phyloP scores from a whole-genome alignment of 2,888 invertebrate species.

The Isotomurus palustris region DNA sequence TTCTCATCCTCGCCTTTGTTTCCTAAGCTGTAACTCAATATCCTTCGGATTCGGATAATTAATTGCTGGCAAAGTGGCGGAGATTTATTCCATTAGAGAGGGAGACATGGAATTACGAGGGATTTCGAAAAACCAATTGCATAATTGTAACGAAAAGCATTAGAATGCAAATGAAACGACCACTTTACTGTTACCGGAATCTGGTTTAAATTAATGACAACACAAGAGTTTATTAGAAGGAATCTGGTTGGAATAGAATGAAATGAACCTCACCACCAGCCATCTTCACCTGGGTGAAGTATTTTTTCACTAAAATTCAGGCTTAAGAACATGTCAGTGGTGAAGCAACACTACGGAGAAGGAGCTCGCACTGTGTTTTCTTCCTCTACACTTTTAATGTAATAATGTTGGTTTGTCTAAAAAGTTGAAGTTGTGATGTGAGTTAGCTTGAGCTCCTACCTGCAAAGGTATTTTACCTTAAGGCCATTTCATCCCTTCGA shows the following conservation, averaged over 20 bases:
- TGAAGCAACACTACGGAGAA: too few relatives aligned
- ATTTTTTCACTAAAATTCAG: not conserved
- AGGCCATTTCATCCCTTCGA: conserved; percentile 43
- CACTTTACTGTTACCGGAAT: conserved; percentile 9
- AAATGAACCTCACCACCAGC: not conserved
- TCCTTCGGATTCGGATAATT: too few relatives aligned
- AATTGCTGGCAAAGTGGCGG: too few relatives aligned
- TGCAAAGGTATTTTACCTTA: conserved; percentile 45
- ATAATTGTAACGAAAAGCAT: too few relatives aligned
- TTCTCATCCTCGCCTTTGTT: too few relatives aligned
- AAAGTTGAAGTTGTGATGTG: conserved; percentile 15
- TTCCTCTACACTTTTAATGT: conserved; percentile 3
- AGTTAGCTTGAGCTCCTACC: conserved; percentile 35
- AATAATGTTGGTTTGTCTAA: conserved; percentile 13
- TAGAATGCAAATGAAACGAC: too few relatives aligned
- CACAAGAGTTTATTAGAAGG: not conserved
- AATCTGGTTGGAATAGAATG: not conserved
- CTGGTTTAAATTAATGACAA: conserved; percentile 8
- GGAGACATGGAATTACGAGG: too few relatives aligned
- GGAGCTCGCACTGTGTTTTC: not conserved
- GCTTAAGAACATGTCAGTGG: not conserved
- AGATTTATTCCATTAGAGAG: not conserved
- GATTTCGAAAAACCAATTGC: too few relatives aligned
- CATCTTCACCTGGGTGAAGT: not conserved
- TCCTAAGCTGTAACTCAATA: too few relatives aligned